These are phyloP conservation scores for Anastatus disparis DNA, from an alignment of 1,140 invertebrate species.

Conservation along the genomic window DNA sequence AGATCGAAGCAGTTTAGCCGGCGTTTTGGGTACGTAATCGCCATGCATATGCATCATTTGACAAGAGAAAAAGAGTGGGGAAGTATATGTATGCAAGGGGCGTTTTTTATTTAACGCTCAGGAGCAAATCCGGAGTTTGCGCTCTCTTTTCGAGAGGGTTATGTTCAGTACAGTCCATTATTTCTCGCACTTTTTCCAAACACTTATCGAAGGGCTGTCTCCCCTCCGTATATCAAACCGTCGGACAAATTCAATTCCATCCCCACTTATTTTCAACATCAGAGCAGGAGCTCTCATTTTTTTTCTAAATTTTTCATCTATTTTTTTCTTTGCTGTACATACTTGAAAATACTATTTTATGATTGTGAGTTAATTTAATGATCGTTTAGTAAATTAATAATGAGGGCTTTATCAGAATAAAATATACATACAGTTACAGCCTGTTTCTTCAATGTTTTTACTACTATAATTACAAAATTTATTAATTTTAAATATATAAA, in stretches of 20 bases:
- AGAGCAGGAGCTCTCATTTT: constrained; percentile 26
- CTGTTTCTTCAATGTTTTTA: too few relatives aligned
- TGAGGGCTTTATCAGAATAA: too few relatives aligned
- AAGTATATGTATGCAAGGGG: too few relatives aligned
- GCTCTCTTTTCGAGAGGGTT: constrained; percentile 60
- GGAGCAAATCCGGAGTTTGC: constrained; percentile 6
- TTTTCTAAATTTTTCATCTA: too few relatives aligned
- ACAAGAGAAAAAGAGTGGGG: too few relatives aligned
- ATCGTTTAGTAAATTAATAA: too few relatives aligned
- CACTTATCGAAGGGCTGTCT: not conserved
- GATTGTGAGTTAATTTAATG: too few relatives aligned
- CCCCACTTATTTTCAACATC: not conserved
- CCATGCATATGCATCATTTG: constrained; percentile 31
- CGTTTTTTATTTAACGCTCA: constrained; percentile 14
- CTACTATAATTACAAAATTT: too few relatives aligned
- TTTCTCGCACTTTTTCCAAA: constrained; percentile 64
- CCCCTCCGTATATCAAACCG: constrained; percentile 57
- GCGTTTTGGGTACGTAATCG: constrained; percentile 1
- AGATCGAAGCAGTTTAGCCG: not conserved
- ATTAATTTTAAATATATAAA: too few relatives aligned
- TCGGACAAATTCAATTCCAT: constrained; percentile 62
- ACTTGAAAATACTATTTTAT: too few relatives aligned
- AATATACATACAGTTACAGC: too few relatives aligned
- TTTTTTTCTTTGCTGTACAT: too few relatives aligned
- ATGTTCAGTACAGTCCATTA: constrained; percentile 64